Evolutionary conservation across 2,888 invertebrate species (phyloP), one percentile per base, ranked within the genome.

Genomic region (Falcaria lacertinaria): DNA sequence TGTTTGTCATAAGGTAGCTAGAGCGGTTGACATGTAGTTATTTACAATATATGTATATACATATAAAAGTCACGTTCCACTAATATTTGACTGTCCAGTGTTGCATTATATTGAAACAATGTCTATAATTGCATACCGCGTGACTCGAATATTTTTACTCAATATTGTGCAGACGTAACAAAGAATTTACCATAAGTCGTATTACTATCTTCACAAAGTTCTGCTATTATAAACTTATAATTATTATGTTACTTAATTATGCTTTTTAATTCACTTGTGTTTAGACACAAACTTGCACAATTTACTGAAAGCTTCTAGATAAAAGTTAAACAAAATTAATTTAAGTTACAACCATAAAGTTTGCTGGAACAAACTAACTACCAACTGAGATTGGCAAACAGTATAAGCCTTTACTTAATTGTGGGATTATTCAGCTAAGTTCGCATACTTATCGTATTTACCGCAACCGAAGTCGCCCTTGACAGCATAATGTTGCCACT

Each of bases 41-140:
- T 14, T 13, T 11, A 13, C 2, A 13, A 13, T 33, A 33, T 14
- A 3, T 0, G 5, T 33, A 1, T 13, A n/a, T 13, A 33, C 1
- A 34, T 70, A 74, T 75, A 69, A 68, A 66, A 73, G 69, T 73
- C 76, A 78, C 75, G 75, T 72, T 69, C 70, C 46, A 64, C 73
- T 76, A 76, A 77, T 74, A 77, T 76, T 76, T 74, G 74, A 69
- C 64, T 57, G 59, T 60, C 61, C 67, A 57, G 55, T 60, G 64
- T 61, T 62, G 63, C 62, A 65, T 65, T 66, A 64, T 64, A 66
- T 55, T 47, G 55, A 56, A 53, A 51, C 57, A 51, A 51, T 57
- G 56, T 53, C 52, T 61, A 58, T 70, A 69, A 73, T 66, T 58
- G 56, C 54, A 64, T 73, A 52, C 47, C 54, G 40, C 36, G 45